These are phyloP conservation scores for Oreochromis spilurus DNA, from an alignment of 2,113 vertebrate species.

Conservation along the genomic window DNA sequence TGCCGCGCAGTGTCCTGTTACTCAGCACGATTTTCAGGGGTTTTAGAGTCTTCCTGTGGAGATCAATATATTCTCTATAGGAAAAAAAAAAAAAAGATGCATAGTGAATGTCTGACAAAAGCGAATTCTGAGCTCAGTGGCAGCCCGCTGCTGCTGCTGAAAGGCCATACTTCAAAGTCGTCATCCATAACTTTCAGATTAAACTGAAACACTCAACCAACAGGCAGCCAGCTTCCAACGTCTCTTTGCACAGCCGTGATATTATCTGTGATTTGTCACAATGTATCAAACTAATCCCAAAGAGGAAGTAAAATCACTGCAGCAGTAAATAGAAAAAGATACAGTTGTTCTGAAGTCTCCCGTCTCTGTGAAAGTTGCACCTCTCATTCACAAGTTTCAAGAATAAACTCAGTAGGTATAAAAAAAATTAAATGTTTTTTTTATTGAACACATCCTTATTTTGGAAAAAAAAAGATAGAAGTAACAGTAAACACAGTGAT, in stretches of 20 bases:
- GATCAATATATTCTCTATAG: conserved; percentile 88
- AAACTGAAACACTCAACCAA: conserved; percentile 7
- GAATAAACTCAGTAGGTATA: neutral
- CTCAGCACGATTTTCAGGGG: conserved; percentile 81
- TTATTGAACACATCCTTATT: neutral
- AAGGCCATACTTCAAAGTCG: conserved; percentile 66
- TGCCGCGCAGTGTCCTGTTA: conserved; percentile 80
- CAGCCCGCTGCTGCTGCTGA: conserved; percentile 44
- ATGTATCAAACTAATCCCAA: neutral
- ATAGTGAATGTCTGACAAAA: conserved; percentile 78
- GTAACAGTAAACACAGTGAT: neutral
- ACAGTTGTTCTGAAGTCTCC: neutral
- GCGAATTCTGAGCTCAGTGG: neutral
- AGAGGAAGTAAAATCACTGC: neutral
- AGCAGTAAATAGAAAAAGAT: neutral
- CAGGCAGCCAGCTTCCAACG: neutral
- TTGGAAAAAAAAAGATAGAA: neutral
- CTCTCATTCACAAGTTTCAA: neutral
- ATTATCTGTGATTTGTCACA: neutral
- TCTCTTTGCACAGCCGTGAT: neutral
- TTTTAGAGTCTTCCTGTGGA: conserved; percentile 92
- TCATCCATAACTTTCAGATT: conserved; percentile 59
- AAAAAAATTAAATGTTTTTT: neutral
- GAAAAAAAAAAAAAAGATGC: conserved; percentile 80
- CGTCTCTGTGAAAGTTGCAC: neutral